These are phyloP conservation scores for Kradibia gibbosae DNA, from an alignment of 1,140 invertebrate genomes.

Conservation along the genomic window DNA sequence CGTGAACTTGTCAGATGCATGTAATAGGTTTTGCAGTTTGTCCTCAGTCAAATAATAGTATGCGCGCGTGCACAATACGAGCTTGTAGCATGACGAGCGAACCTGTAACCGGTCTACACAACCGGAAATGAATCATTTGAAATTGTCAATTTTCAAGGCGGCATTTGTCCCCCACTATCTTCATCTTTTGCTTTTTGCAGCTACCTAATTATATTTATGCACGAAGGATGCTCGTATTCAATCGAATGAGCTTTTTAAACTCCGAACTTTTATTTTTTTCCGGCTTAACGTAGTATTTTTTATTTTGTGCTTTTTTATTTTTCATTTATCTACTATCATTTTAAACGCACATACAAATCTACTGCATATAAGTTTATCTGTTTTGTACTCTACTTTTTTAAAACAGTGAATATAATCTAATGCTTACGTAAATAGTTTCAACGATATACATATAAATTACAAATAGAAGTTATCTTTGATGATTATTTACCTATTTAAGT, in stretches of 20 bases:
- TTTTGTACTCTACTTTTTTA: background rate
- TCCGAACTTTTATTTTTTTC: background rate
- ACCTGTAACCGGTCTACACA: slow-evolving; percentile 51
- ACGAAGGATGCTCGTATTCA: slow-evolving; percentile 9
- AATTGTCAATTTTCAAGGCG: slow-evolving; percentile 66
- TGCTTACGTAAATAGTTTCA: background rate
- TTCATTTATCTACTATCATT: too few species aligned
- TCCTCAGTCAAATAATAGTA: slow-evolving; percentile 9
- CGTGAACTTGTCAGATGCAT: slow-evolving; percentile 26
- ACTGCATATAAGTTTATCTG: background rate
- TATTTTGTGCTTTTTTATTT: too few species aligned
- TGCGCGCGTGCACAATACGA: slow-evolving; percentile 20
- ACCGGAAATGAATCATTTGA: slow-evolving; percentile 71
- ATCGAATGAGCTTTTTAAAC: slow-evolving; percentile 7
- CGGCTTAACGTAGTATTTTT: background rate
- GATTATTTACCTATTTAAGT: too few species aligned
- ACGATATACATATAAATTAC: too few species aligned
- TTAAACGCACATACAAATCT: background rate
- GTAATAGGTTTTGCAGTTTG: slow-evolving; percentile 52
- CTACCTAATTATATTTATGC: slow-evolving; percentile 22
- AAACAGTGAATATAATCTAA: background rate
- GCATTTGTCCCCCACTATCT: slow-evolving; percentile 2
- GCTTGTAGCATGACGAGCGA: slow-evolving; percentile 11
- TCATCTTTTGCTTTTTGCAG: slow-evolving; percentile 33
- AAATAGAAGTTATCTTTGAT: background rate